Evolutionary conservation across 2,113 vertebrate species (phyloP).

Genomic region (Poeciliopsis occidentalis): DNA sequence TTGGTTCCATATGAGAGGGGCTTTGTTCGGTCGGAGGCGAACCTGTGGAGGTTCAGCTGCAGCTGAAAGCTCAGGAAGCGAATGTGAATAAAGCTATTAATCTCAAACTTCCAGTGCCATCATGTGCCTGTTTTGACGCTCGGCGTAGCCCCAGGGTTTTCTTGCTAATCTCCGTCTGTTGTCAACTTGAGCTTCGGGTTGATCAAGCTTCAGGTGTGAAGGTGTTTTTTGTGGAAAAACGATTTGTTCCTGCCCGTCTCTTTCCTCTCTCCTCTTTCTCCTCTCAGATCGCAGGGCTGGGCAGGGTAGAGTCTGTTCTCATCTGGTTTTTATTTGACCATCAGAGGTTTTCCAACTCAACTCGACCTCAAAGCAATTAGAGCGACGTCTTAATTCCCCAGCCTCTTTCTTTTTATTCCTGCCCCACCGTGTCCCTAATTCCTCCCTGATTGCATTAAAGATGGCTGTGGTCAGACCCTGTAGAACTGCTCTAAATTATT

Average conservation of each 20-base stretch:
- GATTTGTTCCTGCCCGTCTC: neutral
- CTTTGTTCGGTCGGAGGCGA: constrained; percentile 57
- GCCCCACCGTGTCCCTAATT: constrained; percentile 51
- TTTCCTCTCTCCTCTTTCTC: constrained; percentile 9
- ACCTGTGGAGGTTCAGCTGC: constrained; percentile 50
- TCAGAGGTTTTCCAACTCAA: constrained; percentile 59
- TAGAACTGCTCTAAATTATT: constrained; percentile 46
- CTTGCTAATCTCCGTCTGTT: constrained; percentile 16
- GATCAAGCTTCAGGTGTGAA: constrained; percentile 14
- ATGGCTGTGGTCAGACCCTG: constrained; percentile 56
- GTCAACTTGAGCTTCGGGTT: neutral
- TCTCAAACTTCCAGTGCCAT: constrained; percentile 30
- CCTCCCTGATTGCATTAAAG: constrained; percentile 68
- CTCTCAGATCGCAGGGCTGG: constrained; percentile 33
- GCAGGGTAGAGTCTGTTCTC: constrained; percentile 32
- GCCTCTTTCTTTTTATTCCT: constrained; percentile 65
- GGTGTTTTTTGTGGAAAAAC: neutral
- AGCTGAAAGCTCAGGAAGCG: constrained; percentile 19
- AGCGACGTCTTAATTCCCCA: constrained; percentile 69
- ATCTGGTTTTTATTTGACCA: constrained; percentile 76
- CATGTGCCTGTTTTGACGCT: constrained; percentile 13
- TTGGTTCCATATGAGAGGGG: constrained; percentile 63
- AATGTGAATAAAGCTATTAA: constrained; percentile 43
- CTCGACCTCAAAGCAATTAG: constrained; percentile 61
- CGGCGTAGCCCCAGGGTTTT: constrained; percentile 8